Base-by-base conservation (phyloP, 2,113 vertebrate species). In the Diadophis punctatus region DNA sequence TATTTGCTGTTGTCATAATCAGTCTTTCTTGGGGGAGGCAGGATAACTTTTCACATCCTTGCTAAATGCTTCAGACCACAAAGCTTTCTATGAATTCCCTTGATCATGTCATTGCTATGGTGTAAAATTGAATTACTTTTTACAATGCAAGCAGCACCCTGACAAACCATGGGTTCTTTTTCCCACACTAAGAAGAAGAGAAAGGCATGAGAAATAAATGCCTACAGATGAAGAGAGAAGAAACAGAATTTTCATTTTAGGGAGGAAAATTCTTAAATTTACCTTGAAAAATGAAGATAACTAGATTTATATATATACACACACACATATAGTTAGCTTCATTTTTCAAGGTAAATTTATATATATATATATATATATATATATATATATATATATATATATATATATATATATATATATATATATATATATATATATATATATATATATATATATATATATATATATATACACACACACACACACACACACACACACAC, bases 81-180 rank as follows among this genome's bases (percentile, higher is more conserved):
- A 96, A 97, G 95, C 95, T 93, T 95, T 93, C 95, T 96, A 93
- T 93, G 92, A 94, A 89, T 95, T 94, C 96, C 96, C 97, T 97
- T 97, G 96, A 97, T 97, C 97, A 95, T 96, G 94, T 97, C 97
- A 97, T 96, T 95, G 95, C 95, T 96, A 94, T 97, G 96, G 96
- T 96, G 96, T 97, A 97, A 97, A 97, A 97, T 96, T 96, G 95
- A 97, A 96, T 97, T 96, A 96, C 96, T 96, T 97, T 80, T 97
- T 97, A 97, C 96, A 97, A 97, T 96, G 96, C 60, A 0, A 94
- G 95, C 93, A 88, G 89, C 95, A 94, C 95, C 52, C 94, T 93
- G 91, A 94, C 92, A 96, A 94, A 96, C 88, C 0, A 94, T 94
- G 90, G 39, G 25, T 20, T 80, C 16, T 80, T 80, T 39, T 97